Percentiles rank a stretch among this genome's conserved stretches.
Conservation (phyloP, 2,113 vertebrate species). For the Hippoglossus stenolepis region DNA sequence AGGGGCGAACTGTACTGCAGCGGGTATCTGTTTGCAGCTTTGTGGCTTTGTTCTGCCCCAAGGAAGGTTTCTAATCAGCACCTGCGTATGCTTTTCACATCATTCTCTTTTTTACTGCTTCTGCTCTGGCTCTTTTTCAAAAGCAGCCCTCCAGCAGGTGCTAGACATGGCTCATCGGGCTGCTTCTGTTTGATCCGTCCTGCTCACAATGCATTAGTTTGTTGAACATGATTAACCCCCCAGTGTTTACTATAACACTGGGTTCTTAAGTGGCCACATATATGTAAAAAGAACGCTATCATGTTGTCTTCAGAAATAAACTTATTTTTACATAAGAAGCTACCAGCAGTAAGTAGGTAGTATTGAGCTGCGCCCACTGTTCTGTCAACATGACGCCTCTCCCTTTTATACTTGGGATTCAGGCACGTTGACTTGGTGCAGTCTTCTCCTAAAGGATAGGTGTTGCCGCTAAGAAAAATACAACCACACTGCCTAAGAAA, state of each 20-base stretch:
- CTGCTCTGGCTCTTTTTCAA: conserved; percentile 52
- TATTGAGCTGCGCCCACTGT: too few species aligned
- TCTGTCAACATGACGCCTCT: too few species aligned
- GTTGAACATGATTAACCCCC: neutral
- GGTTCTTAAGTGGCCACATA: neutral
- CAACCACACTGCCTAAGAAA: too few species aligned
- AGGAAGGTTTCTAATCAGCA: conserved; percentile 58
- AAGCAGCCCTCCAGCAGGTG: conserved; percentile 52
- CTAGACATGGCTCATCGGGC: conserved; percentile 14
- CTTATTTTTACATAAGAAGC: neutral
- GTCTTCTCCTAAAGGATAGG: too few species aligned
- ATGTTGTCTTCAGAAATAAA: neutral
- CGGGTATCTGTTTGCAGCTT: conserved; percentile 50
- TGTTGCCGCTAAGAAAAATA: too few species aligned
- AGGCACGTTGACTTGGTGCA: too few species aligned
- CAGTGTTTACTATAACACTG: neutral
- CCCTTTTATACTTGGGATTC: too few species aligned
- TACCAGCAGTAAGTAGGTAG: neutral
- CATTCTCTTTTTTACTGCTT: conserved; percentile 49
- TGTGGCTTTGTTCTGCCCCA: conserved; percentile 39
- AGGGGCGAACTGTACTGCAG: conserved; percentile 34
- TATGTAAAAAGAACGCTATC: neutral
- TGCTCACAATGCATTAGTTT: conserved; percentile 7
- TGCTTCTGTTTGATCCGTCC: conserved; percentile 44
- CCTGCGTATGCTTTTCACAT: conserved; percentile 48